Percentiles rank a stretch among this genome's conserved stretches.
Evolutionary conservation across 1,140 invertebrate species (phyloP).

Genomic region (Eumeta japonica): DNA sequence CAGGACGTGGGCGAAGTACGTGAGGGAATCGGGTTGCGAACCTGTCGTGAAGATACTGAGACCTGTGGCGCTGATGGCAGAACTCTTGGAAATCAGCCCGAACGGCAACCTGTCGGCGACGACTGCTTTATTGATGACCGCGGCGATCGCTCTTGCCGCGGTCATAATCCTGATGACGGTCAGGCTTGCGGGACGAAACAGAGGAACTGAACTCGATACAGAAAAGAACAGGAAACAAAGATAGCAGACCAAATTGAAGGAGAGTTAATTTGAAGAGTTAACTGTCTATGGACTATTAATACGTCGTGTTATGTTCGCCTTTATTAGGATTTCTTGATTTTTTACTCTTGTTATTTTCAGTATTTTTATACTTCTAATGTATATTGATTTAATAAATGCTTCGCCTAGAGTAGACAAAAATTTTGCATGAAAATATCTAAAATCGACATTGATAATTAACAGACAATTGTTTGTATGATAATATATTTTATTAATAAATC

Average conservation of each 20-base stretch:
- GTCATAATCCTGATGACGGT: conserved; percentile 35
- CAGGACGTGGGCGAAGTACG: conserved; percentile 72
- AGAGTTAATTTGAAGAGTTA: neutral
- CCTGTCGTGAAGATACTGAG: conserved; percentile 52
- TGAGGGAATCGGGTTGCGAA: conserved; percentile 67
- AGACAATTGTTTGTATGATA: too few species aligned
- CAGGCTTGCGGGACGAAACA: conserved; percentile 22
- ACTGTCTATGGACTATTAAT: neutral
- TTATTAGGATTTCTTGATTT: neutral
- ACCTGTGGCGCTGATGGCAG: conserved; percentile 36
- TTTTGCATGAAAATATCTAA: conserved; percentile 17
- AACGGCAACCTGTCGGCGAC: conserved; percentile 15
- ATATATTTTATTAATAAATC: too few species aligned
- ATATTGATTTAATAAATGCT: conserved; percentile 1
- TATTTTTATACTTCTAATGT: conserved; percentile 5
- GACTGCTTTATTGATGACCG: conserved; percentile 19
- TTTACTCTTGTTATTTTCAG: neutral
- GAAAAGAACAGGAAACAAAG: conserved; percentile 33
- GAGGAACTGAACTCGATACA: conserved; percentile 19
- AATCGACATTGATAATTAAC: conserved; percentile 22
- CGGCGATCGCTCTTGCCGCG: conserved; percentile 28
- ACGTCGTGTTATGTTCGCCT: neutral
- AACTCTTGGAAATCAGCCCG: conserved; percentile 15
- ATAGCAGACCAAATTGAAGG: conserved; percentile 16
- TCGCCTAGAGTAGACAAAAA: too few species aligned